Base-by-base conservation (phyloP, 1,140 invertebrate genomes). In the Drosophila biarmipes region DNA sequence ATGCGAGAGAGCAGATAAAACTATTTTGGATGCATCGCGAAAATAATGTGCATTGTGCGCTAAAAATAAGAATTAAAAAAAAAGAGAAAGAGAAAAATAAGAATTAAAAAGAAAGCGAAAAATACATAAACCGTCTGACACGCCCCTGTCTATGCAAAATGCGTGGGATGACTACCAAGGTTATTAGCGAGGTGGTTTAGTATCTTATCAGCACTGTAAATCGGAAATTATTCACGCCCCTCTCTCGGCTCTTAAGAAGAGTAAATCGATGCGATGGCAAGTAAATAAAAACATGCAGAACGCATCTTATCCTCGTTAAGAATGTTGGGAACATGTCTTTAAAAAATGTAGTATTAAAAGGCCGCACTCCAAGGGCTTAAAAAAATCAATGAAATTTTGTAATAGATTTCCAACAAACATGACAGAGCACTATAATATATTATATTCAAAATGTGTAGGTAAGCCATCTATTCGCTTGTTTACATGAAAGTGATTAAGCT, bases 31-130 rank as follows among this genome's bases (percentile, higher is more conserved):
- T 76, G 46, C 48, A 76, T 8, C 17, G 37, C 5, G 17, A 7
- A 10, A 31, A 31, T 31, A 31, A 29, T 6, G 7, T 31, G 6
- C 62, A 54, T 48, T 40, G 40, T 68, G 62, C 19, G 72, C 73
- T 67, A 76, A 76, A 76, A 76, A 76, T 76, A 76, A 67, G 52
- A 73, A n/a, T n/a, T n/a, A n/a, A n/a, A n/a, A n/a, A n/a, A n/a
- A n/a, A n/a, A n/a, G 73, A 42, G 35, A 73, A 58, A 75, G 46
- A 40, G 5, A 58, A 48, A 27, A 27, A 27, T 27, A 58, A 48
- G 49, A 73, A 40, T 40, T 15, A 53, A 67, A 73, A 74, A 42
- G 37, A 74, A 58, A 75, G 46, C 48, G 5, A 58, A 49, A 27
- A 27, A 29, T 29, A 15, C n/a, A 49, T 12, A 31, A 48, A 64